Conservation (phyloP, 2,113 vertebrate genomes). For the Brachyhypopomus occidentalis region DNA sequence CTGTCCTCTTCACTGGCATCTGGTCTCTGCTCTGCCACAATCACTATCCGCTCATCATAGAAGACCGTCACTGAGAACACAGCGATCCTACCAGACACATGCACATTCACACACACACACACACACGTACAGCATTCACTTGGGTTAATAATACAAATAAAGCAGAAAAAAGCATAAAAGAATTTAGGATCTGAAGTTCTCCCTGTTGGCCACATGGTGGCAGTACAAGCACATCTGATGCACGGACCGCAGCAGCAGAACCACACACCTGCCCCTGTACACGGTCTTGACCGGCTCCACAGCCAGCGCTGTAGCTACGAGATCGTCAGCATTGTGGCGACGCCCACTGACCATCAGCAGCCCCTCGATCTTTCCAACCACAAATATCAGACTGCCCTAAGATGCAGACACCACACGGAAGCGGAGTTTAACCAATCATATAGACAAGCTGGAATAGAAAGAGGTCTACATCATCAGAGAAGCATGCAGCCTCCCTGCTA, state of each 20-base stretch:
- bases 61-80: slow-evolving; percentile 96
- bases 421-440: not conserved
- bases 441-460: not conserved
- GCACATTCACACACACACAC: slow-evolving; percentile 28
- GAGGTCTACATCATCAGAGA: not conserved
- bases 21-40: slow-evolving; percentile 93
- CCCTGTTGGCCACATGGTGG: not conserved
- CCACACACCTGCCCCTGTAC: slow-evolving; percentile 90
- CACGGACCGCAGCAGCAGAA: not conserved
- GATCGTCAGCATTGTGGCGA: slow-evolving; percentile 93
- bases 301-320: slow-evolving; percentile 92
- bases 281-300: slow-evolving; percentile 96
- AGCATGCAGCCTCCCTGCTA: not conserved
- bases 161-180: not conserved
- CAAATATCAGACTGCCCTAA: slow-evolving; percentile 95
- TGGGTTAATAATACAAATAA: not conserved
- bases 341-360: slow-evolving; percentile 88
- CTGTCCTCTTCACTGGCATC: slow-evolving; percentile 96
- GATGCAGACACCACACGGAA: not conserved
- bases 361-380: slow-evolving; percentile 95
- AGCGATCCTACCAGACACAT: slow-evolving; percentile 81
- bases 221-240: slow-evolving; percentile 13
- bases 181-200: not conserved
- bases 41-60: slow-evolving; percentile 94
- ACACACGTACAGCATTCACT: slow-evolving; percentile 32